A percentile compares a stretch with the other conserved stretches of the same genome.
Evolutionary conservation across 2,888 invertebrate genomes (phyloP).

Genomic region (Heteropelma amictum): DNA sequence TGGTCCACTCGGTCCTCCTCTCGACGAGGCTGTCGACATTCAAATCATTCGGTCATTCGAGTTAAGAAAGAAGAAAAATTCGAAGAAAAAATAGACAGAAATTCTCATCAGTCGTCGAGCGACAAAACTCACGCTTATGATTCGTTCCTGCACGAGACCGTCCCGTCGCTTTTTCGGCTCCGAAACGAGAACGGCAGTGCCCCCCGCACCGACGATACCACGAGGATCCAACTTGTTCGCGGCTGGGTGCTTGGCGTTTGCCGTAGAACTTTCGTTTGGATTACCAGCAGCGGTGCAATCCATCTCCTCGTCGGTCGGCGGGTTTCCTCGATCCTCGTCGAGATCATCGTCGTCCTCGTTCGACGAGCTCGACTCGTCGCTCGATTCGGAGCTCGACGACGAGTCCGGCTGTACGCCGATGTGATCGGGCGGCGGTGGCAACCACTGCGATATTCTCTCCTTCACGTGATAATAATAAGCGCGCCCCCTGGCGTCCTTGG

Average conservation of each 20-base stretch:
- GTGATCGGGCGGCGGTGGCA: slow-evolving; percentile 80
- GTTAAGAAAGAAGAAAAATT: slow-evolving; percentile 58
- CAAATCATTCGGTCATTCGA: too few species aligned
- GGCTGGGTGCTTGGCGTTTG: slow-evolving; percentile 38
- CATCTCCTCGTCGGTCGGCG: slow-evolving; percentile 65
- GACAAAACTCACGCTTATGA: slow-evolving; percentile 81
- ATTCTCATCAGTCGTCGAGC: neutral
- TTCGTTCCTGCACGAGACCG: slow-evolving; percentile 82
- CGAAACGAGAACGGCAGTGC: slow-evolving; percentile 36
- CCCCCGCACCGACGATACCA: slow-evolving; percentile 41
- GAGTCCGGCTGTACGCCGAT: slow-evolving; percentile 74
- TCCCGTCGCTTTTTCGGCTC: slow-evolving; percentile 78
- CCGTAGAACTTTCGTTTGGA: slow-evolving; percentile 57
- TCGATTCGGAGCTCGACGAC: slow-evolving; percentile 77
- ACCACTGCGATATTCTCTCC: slow-evolving; percentile 88
- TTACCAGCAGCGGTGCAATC: slow-evolving; percentile 58
- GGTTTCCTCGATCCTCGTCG: slow-evolving; percentile 68
- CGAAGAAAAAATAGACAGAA: neutral
- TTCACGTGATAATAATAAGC: slow-evolving; percentile 95
- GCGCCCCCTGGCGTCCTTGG: slow-evolving; percentile 89
- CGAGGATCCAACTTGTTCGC: slow-evolving; percentile 55
- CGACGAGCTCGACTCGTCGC: slow-evolving; percentile 76
- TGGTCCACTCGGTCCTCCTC: slow-evolving; percentile 88
- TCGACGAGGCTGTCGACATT: slow-evolving; percentile 88
- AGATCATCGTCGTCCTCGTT: slow-evolving; percentile 79